Evolutionary conservation across 1,140 invertebrate species (phyloP).

Genomic region (Delia radicum): DNA sequence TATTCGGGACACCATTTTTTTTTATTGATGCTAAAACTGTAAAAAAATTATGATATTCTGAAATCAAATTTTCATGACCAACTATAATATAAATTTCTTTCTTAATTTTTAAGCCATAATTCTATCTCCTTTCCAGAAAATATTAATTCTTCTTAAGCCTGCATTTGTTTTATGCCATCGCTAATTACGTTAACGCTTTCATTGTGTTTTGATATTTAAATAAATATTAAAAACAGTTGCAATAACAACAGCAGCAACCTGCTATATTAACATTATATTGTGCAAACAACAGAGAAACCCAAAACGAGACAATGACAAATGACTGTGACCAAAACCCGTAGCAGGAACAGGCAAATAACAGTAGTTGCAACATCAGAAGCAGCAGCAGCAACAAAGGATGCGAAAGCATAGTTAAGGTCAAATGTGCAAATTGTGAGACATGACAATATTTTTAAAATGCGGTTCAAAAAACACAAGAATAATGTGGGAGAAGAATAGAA

Average conservation of each 20-base stretch:
- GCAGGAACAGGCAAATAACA: background rate
- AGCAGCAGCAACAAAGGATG: background rate
- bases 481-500: background rate
- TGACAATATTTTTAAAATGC: background rate
- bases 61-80: too few species aligned
- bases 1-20: too few species aligned
- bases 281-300: background rate
- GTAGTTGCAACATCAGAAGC: background rate
- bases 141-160: too few species aligned
- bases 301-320: background rate
- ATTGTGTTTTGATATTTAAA: background rate
- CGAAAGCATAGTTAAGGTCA: background rate
- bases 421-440: background rate
- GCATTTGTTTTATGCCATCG: too few species aligned
- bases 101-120: too few species aligned
- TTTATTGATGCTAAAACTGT: too few species aligned
- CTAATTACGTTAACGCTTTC: background rate
- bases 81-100: too few species aligned
- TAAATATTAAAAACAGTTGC: background rate
- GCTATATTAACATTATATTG: background rate
- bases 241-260: background rate
- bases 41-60: too few species aligned
- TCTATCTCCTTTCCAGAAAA: too few species aligned
- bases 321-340: background rate
- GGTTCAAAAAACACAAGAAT: background rate